phyloP scores from a whole-genome alignment of 2,113 vertebrate genomes.

The Urocynchramus pylzowi region DNA sequence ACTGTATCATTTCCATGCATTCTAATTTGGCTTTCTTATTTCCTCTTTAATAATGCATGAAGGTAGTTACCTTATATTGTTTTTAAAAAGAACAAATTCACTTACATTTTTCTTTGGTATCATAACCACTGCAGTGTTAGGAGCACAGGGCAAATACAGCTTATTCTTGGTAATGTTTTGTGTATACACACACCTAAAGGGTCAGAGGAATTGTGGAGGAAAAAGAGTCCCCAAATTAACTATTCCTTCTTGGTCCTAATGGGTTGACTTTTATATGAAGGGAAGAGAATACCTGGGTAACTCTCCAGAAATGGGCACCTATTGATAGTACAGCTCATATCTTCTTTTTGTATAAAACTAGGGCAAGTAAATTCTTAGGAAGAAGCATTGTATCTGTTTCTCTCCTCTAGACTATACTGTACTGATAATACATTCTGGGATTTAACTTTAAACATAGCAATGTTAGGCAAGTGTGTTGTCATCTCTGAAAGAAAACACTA shows the following conservation, averaged over 20 bases:
- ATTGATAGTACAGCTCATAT: rapidly evolving
- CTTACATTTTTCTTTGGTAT: rapidly evolving
- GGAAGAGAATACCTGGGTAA: background rate
- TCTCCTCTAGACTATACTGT: background rate
- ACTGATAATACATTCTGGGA: background rate
- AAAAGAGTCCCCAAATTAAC: background rate
- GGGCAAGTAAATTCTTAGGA: background rate
- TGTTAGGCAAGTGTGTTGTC: background rate
- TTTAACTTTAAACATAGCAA: background rate
- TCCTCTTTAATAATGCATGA: background rate
- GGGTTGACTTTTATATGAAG: background rate
- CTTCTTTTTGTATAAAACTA: background rate
- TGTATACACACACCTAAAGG: background rate
- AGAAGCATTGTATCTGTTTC: background rate
- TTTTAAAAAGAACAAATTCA: background rate
- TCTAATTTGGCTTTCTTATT: background rate
- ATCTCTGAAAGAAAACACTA: background rate
- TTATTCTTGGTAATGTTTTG: background rate
- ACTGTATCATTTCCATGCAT: background rate
- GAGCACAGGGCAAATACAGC: background rate
- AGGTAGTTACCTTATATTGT: background rate
- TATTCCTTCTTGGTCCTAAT: background rate
- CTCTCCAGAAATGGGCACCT: background rate
- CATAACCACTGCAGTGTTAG: background rate
- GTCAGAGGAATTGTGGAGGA: background rate